Evolutionary conservation across 1,140 invertebrate genomes (phyloP).

Genomic region (Polypedilum vanderplanki): DNA sequence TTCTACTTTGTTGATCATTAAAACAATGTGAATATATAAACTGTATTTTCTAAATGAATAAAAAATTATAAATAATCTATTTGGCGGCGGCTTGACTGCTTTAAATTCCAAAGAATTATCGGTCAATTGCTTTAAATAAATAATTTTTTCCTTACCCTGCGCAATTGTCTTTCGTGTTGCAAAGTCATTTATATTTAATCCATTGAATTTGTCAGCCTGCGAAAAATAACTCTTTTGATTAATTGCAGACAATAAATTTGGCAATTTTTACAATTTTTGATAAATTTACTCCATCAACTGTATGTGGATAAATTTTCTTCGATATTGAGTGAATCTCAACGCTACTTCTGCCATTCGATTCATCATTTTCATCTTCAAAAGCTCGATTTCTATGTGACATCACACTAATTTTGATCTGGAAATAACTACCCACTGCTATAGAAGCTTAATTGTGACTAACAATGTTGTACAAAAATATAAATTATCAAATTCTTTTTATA

Average conservation of each 20-base stretch:
- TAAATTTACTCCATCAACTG: neutral
- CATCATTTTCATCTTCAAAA: slow-evolving; percentile 11
- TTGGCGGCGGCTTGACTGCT: no score
- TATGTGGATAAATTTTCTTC: neutral
- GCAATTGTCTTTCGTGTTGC: slow-evolving; percentile 61
- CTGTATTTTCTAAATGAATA: no score
- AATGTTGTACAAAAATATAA: no score
- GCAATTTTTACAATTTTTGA: neutral
- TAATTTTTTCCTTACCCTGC: slow-evolving; percentile 41
- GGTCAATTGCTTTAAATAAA: no score
- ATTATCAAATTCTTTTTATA: no score
- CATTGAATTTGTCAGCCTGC: neutral
- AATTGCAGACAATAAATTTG: neutral
- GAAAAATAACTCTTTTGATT: neutral
- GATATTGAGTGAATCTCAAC: neutral
- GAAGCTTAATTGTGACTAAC: no score
- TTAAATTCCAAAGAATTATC: no score
- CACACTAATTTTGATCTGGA: no score
- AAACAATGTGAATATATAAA: no score
- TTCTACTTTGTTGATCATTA: no score
- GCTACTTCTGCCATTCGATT: neutral
- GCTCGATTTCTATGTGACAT: neutral
- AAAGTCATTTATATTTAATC: slow-evolving; percentile 53
- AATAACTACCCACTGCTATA: neutral
- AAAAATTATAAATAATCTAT: no score